These are phyloP conservation scores for Champsocephalus esox DNA, from an alignment of 2,797 vertebrate genomes.

Conservation along the genomic window DNA sequence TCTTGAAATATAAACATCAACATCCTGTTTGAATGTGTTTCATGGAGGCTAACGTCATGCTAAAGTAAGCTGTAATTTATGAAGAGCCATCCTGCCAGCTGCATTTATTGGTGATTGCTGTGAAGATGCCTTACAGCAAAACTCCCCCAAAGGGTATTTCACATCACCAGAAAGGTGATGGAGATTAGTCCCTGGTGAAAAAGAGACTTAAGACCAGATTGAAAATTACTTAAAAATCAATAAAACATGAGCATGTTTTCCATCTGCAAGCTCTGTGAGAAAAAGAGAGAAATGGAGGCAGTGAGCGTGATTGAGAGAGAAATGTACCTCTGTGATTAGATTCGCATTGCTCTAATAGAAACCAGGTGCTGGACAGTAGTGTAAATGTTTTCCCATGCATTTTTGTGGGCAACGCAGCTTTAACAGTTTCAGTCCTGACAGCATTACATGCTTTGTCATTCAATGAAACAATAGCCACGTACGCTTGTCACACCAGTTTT, in stretches of 20 bases:
- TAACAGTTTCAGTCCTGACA: constrained; percentile 79
- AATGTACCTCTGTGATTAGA: constrained; percentile 75
- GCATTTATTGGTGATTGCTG: constrained; percentile 37
- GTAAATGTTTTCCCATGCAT: constrained; percentile 84
- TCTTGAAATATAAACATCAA: constrained; percentile 67
- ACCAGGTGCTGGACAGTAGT: constrained; percentile 78
- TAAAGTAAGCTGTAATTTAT: constrained; percentile 30
- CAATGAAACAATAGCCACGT: constrained; percentile 79
- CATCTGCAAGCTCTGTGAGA: constrained; percentile 44
- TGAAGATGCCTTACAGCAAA: constrained; percentile 23
- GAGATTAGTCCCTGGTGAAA: constrained; percentile 25
- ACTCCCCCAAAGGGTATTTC: constrained; percentile 23
- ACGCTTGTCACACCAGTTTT: constrained; percentile 71
- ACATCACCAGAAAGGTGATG: constrained; percentile 30
- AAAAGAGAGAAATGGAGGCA: constrained; percentile 15
- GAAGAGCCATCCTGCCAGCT: constrained; percentile 22
- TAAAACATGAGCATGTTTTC: constrained; percentile 51
- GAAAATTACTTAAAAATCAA: constrained; percentile 35
- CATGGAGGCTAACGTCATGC: constrained; percentile 34
- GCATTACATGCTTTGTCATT: constrained; percentile 86
- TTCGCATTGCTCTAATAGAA: constrained; percentile 76
- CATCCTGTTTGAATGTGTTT: constrained; percentile 68
- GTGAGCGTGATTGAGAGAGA: constrained; percentile 56
- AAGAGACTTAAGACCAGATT: constrained; percentile 14
- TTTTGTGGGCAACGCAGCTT: constrained; percentile 71